Conservation (phyloP, 2,113 vertebrate genomes). For the Pygoscelis adeliae region DNA sequence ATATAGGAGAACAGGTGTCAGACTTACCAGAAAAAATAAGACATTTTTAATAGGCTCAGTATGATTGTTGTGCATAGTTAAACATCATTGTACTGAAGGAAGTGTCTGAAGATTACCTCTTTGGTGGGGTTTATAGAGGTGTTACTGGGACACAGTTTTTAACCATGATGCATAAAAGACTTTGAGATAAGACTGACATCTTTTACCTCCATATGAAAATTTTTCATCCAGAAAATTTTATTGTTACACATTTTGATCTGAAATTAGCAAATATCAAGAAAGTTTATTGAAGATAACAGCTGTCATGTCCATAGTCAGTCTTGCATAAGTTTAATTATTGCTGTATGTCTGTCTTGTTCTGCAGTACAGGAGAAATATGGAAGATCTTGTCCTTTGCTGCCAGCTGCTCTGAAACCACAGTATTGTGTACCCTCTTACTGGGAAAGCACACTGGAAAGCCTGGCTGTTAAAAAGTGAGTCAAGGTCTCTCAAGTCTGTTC, state of each 20-base stretch:
- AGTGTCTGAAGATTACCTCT: not conserved
- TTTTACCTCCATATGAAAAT: not conserved
- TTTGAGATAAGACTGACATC: not conserved
- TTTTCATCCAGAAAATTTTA: not conserved
- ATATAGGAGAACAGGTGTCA: not conserved
- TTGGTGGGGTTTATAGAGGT: not conserved
- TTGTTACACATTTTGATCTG: not conserved
- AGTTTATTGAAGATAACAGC: constrained; percentile 1
- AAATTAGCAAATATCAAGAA: constrained; percentile 11
- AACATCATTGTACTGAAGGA: not conserved
- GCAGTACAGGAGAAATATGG: not conserved
- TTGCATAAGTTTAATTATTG: not conserved
- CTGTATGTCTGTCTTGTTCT: not conserved
- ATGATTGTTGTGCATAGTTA: not conserved
- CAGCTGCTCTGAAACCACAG: not conserved
- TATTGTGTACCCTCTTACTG: not conserved
- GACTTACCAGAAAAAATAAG: not conserved
- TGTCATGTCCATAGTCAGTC: not conserved
- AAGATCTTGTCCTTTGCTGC: not conserved
- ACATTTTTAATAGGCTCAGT: not conserved
- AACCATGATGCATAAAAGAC: not conserved
- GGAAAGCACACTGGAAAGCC: not conserved
- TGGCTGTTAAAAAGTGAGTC: not conserved
- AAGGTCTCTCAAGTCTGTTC: not conserved
- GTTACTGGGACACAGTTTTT: not conserved